Base-by-base conservation (phyloP, 2,888 invertebrate genomes). In the Urechis unicinctus region DNA sequence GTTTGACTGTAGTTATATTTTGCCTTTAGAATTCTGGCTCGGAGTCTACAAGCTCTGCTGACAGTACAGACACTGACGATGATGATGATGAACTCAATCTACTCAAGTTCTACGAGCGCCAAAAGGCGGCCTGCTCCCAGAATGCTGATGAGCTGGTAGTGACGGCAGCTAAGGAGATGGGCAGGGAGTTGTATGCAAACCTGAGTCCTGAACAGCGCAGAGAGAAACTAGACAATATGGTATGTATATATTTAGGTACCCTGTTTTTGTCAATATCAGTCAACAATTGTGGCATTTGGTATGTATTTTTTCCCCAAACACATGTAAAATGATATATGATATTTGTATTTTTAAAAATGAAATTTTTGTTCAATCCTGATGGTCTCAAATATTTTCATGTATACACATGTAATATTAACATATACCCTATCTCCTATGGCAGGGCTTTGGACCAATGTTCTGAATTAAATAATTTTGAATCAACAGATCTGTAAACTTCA, bases 81-180 rank as follows among this genome's bases (percentile, higher is more conserved):
- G 67, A 67, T 24, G 67, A 67, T 24, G 54, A 51, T 1, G 56
- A 58, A 13, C 25, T 58, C 42, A 58, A 62, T 49, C 57, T 62
- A 48, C 44, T 61, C 46, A 55, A 48, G 29, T 60, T 57, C 53
- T 56, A 57, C 56, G 63, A 64, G 56, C 54, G 59, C 49, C 62
- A 61, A 55, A 59, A 61, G 47, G 30, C 31, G 1, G 21, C 43
- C 1, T 36, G 52, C 9, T 26, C 59, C 5, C 55, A 60, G 24
- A 61, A 59, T 54, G 65, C 73, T 3, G 75, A 74, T 63, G 76
- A 77, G 55, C 63, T 64, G 53, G 83, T 93, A 65, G 91, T 95
- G 82, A 88, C 88, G 56, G 84, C 88, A 64, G 94, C 95, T 22
- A 88, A 94, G 79, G 88, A 88, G 73, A 86, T 88, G 60, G 93